phyloP scores from a whole-genome alignment of 2,113 vertebrate genomes.

The Toxotes jaculatrix region DNA sequence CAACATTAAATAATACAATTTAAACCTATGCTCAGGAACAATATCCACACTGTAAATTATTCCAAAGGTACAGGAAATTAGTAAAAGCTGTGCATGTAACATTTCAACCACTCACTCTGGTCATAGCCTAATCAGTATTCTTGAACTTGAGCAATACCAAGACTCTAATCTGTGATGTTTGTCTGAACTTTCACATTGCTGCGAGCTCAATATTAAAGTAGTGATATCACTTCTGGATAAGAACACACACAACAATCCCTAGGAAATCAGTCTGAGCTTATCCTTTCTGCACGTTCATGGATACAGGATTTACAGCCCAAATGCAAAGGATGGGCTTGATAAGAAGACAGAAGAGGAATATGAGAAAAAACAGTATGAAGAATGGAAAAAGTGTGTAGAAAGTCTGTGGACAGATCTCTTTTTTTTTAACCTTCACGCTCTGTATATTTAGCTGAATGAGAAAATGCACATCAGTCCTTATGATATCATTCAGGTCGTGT shows the following conservation, averaged over 20 bases:
- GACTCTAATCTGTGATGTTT: conserved; percentile 49
- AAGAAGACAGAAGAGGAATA: background rate
- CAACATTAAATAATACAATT: background rate
- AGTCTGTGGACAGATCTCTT: background rate
- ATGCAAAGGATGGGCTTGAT: conserved; percentile 2
- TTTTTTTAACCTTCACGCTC: too few species aligned
- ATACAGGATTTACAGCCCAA: background rate
- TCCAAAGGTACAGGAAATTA: background rate
- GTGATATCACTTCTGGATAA: conserved; percentile 21
- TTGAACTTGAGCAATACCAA: conserved; percentile 4
- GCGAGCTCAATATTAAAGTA: conserved; percentile 53
- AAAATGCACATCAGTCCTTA: too few species aligned
- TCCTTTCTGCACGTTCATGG: background rate
- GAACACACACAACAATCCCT: background rate
- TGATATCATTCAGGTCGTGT: too few species aligned
- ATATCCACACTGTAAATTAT: background rate
- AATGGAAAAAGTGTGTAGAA: too few species aligned
- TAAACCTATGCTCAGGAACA: background rate
- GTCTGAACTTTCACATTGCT: conserved; percentile 56
- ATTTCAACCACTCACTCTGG: background rate
- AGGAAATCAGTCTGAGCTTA: conserved; percentile 30
- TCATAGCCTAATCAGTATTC: conserved; percentile 44
- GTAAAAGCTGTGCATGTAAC: background rate
- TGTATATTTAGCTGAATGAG: too few species aligned
- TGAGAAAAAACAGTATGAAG: background rate